phyloP scores from a whole-genome alignment of 2,113 vertebrate species.

The Symphodus melops region DNA sequence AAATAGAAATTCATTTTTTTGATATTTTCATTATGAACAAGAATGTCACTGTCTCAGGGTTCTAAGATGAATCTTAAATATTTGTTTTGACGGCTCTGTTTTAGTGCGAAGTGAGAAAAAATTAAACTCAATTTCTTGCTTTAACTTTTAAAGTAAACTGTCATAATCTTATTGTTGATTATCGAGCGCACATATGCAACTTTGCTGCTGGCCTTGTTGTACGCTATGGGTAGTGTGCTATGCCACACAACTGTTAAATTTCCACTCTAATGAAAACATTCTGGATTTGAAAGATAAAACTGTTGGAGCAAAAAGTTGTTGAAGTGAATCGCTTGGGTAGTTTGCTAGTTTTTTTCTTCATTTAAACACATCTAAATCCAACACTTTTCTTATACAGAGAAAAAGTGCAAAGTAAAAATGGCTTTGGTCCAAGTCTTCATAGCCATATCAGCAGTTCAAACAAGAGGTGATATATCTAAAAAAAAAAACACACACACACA shows the following conservation, averaged over 20 bases:
- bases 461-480: constrained; percentile 56
- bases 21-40: background rate
- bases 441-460: constrained; percentile 49
- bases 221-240: constrained; percentile 4
- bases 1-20: background rate
- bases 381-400: no score
- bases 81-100: background rate
- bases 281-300: background rate
- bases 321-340: background rate
- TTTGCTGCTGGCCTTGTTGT: constrained; percentile 48
- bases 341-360: background rate
- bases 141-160: background rate
- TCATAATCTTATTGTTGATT: background rate
- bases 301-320: background rate
- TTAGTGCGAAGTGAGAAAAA: background rate
- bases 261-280: constrained; percentile 2
- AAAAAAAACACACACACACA: constrained; percentile 28
- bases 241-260: constrained; percentile 2
- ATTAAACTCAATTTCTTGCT: background rate
- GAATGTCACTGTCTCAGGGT: background rate
- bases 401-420: no score
- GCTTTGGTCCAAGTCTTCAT: constrained; percentile 38
- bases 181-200: constrained; percentile 12
- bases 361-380: background rate
- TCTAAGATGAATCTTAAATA: background rate